These are phyloP conservation scores for Eurypyga helias DNA, from an alignment of 2,113 vertebrate genomes.

Conservation along the genomic window DNA sequence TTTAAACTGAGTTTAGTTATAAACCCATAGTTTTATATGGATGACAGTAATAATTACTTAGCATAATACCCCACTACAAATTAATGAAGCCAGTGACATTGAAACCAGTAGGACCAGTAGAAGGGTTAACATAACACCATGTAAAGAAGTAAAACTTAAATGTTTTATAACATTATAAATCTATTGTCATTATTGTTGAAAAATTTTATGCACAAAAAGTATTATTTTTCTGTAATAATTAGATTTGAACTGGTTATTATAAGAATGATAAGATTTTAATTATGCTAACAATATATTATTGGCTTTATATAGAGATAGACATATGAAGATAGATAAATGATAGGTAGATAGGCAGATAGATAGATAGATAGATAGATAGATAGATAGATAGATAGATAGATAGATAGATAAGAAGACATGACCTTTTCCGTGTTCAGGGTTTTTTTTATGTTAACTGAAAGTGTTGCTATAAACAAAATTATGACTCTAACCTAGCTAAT, in stretches of 20 bases:
- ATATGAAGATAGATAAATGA: not conserved
- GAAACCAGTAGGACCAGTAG: not conserved
- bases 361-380: not conserved
- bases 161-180: not conserved
- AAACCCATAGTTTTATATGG: not conserved
- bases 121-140: not conserved
- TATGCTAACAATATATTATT: not conserved
- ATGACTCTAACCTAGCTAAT: not conserved
- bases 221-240: not conserved
- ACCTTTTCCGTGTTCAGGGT: not conserved
- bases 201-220: not conserved
- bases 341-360: no score
- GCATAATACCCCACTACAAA: accelerated
- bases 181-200: not conserved
- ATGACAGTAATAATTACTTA: not conserved
- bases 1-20: not conserved
- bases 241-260: not conserved
- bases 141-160: accelerated
- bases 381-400: no score
- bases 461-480: not conserved
- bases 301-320: not conserved
- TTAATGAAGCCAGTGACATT: not conserved
- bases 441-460: not conserved
- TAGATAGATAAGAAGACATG: not conserved
- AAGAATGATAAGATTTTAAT: not conserved